A percentile compares a stretch with the other conserved stretches of the same genome.
These are phyloP conservation scores for Erethizon dorsatum DNA, from an alignment of 2,797 vertebrate genomes.

Conservation along the genomic window DNA sequence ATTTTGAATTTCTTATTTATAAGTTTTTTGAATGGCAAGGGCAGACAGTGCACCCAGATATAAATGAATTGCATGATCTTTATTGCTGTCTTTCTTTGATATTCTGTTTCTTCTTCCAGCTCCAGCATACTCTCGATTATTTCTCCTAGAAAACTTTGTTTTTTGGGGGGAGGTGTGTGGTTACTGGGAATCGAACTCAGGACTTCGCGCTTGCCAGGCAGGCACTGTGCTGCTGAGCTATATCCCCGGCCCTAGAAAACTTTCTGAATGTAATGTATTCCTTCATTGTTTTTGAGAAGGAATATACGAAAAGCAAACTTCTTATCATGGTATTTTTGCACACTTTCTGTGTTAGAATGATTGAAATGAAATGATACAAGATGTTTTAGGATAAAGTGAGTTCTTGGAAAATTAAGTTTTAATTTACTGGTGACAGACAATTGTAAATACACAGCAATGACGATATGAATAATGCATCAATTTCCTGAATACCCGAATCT, in stretches of 20 bases:
- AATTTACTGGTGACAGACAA: not conserved
- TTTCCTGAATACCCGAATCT: not conserved
- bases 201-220: no score
- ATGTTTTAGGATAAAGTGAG: slow-evolving; percentile 1
- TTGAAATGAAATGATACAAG: not conserved
- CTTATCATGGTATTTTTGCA: not conserved
- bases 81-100: not conserved
- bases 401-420: not conserved
- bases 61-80: slow-evolving; percentile 14
- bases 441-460: not conserved
- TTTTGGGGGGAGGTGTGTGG: no score
- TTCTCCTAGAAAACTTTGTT: no score
- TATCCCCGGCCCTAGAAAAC: slow-evolving; percentile 28
- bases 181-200: no score
- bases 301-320: not conserved
- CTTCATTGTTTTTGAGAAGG: not conserved
- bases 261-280: not conserved
- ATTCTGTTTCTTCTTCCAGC: not conserved
- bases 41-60: not conserved
- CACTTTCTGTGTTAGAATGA: not conserved
- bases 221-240: no score
- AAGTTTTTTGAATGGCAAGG: not conserved
- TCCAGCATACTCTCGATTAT: not conserved
- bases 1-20: not conserved
- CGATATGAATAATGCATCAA: not conserved